Base-by-base conservation (phyloP, 2,888 invertebrate genomes). In the Drosophila niveifrons region DNA sequence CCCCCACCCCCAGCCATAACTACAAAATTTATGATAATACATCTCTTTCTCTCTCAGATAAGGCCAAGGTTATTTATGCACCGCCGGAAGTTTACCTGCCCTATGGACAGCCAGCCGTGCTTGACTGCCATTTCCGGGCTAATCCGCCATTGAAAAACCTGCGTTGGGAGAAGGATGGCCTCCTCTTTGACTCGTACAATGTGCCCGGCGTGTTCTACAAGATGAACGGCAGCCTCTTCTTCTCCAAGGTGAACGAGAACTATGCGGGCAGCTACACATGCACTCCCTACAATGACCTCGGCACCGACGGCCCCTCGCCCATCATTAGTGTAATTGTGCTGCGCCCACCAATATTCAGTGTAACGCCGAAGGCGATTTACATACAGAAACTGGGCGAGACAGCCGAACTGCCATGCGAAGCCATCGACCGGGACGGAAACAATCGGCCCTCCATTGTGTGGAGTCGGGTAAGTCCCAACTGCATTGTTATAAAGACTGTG, bases 81-180 rank as follows among this genome's bases (percentile, higher is more conserved):
- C 97, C 97, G 17, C 94, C 95, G 72, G 96, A 97, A 92, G 95
- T 98, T 43, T 96, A 95, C 90, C 94, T 98, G 82, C 96, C 98
- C 0, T 95, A 94, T 86, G 98, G 98, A 17, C 95, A 96, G 86
- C 95, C 96, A 3, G 97, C 96, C 8, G 94, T 97, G 64, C 94
- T 98, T 64, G 97, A 97, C 92, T 98, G 98, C 91, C 97, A 97
- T 92, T 97, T 97, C 90, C 95, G 97, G 85, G 96, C 98, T 4
- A 98, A 98, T 93, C 98, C 98, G 13, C 97, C 98, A 8, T 93
- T 98, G 78, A 96, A 96, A 56, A 96, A 96, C 90, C 93, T 98
- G 64, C 95, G 97, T 75, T 98, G 98, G 98, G 97, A 97, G 91
- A 98, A 98, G 92, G 97, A 98, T 91, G 97, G 97, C 15, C 96